Base-by-base conservation (phyloP, 2,888 invertebrate species). In the Cephus sareptanus region DNA sequence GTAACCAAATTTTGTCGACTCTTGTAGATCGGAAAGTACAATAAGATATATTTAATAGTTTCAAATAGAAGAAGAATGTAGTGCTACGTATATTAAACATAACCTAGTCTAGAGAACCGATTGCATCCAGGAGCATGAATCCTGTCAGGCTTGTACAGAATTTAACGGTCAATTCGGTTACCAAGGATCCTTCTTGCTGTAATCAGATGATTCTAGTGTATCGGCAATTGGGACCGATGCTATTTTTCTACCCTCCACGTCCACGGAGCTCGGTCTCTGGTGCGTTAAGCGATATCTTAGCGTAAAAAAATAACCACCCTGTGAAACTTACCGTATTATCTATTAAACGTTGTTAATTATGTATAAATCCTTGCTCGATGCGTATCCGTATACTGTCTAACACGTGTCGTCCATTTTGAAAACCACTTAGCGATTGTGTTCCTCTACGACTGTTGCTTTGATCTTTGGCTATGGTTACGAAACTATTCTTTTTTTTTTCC, bases 401-500 rank as follows among this genome's bases (percentile, higher is more conserved):
- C 56, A 23, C 56, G 56, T 23, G 23, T 56, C 56, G 56, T 56
- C 68, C 56, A 73, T 34, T 37, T 35, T 34, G 34, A 81, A 81
- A 80, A 81, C 79, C 76, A 78, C 81, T 79, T 81, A 79, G 79
- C 78, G 81, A 83, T 80, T 78, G 73, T 74, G 79, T 78, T 81
- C 75, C 69, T 30, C 12, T n/a, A 69, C 75, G 69, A 70, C 69
- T 77, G 69, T 79, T 69, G 56, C 23, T 56, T 2, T 2, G 56
- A 23, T 15, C 9, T 23, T 56, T 9, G 23, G 23, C 23, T 40
- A 15, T 15, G 6, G 15, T 40, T 15, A n/a, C 15, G 11, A 71
- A n/a, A 33, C 11, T 71, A 13, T 71, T 71, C 3, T 15, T n/a
- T 33, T 12, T 6, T 15, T 30, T 71, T 13, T 23, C 0, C 33